These are phyloP conservation scores for Champsocephalus gunnari DNA, from an alignment of 2,797 vertebrate genomes.

Conservation along the genomic window DNA sequence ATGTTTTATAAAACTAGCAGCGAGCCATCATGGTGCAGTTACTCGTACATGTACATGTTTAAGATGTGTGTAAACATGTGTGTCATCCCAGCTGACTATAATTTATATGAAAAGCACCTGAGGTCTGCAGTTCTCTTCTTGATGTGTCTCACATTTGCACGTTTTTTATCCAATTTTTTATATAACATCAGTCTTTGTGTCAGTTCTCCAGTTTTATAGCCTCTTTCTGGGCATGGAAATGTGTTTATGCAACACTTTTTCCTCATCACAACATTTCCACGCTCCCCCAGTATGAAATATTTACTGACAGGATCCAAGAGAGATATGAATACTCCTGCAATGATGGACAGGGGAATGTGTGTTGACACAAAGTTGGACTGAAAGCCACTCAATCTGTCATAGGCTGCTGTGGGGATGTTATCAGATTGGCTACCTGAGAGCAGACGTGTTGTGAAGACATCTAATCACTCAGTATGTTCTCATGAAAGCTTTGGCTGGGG, in stretches of 20 bases:
- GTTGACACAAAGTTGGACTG: constrained; percentile 47
- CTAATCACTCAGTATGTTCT: constrained; percentile 54
- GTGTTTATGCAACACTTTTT: constrained; percentile 48
- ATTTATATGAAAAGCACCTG: not conserved
- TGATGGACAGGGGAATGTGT: constrained; percentile 42
- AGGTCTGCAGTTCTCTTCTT: not conserved
- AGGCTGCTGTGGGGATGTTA: constrained; percentile 21
- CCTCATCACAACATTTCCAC: constrained; percentile 30
- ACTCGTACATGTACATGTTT: constrained; percentile 17
- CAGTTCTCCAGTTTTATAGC: constrained; percentile 4
- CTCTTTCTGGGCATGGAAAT: constrained; percentile 15
- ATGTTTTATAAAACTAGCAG: not conserved
- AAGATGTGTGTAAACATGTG: constrained; percentile 2
- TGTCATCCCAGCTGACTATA: not conserved
- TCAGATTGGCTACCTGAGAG: constrained; percentile 52
- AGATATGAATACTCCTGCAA: constrained; percentile 33
- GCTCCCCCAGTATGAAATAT: constrained; percentile 53
- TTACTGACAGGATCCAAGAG: constrained; percentile 49
- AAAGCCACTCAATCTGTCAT: constrained; percentile 47
- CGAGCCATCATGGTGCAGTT: not conserved
- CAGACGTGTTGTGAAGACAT: constrained; percentile 21
- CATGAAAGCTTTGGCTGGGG: constrained; percentile 20
- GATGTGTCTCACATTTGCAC: not conserved
- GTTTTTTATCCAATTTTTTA: not conserved
- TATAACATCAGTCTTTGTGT: not conserved